Conservation (phyloP, 2,113 vertebrate species). For the Anolis carolinensis region DNA sequence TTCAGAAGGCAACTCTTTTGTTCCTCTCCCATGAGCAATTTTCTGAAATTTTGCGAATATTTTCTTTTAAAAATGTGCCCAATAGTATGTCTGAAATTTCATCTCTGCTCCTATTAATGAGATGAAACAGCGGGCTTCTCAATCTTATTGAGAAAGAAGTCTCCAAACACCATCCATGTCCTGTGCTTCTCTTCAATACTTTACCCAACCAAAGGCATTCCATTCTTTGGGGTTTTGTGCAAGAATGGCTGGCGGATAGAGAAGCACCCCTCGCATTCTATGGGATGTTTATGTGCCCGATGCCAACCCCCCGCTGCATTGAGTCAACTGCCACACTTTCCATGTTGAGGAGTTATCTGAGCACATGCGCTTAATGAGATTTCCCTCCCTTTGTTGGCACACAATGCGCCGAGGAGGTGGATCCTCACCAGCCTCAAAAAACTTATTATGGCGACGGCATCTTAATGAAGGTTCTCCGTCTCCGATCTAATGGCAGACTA, state of each 20-base stretch:
- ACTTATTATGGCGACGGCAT: not conserved
- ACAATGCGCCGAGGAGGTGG: not conserved
- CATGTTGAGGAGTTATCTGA: not conserved
- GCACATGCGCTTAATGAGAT: not conserved
- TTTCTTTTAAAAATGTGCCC: not conserved
- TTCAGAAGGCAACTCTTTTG: not conserved
- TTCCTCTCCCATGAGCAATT: not conserved
- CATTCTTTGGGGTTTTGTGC: not conserved
- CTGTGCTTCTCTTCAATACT: no score
- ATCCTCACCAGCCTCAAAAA: constrained; percentile 6
- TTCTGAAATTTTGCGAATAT: not conserved
- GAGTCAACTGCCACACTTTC: not conserved
- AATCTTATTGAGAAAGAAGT: not conserved
- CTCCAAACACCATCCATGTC: no score
- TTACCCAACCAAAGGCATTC: no score
- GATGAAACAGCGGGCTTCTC: not conserved
- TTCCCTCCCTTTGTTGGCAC: not conserved
- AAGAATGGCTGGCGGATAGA: not conserved
- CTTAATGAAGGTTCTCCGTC: not conserved
- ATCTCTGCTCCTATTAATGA: not conserved
- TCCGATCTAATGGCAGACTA: not conserved
- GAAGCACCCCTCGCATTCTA: no score
- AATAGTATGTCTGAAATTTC: not conserved
- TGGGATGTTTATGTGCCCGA: not conserved
- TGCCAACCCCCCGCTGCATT: not conserved